Base-by-base conservation (phyloP, 1,140 invertebrate genomes). In the Bombus superbus region DNA sequence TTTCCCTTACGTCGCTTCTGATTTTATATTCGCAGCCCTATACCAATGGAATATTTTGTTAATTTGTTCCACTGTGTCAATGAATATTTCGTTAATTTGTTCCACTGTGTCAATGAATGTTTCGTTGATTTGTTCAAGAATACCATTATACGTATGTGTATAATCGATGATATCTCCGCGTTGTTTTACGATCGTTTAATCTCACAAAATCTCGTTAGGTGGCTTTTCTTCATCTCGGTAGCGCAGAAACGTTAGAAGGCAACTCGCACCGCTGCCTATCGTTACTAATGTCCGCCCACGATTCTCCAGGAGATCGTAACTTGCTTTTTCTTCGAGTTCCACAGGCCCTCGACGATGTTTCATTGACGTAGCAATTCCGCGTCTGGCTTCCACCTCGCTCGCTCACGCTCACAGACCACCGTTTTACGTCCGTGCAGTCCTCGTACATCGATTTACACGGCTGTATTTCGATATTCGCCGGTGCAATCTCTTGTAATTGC, bases 281-380 rank as follows among this genome's bases (percentile, higher is more conserved):
- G 77, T 85, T 85, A 80, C 83, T 85, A 85, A 85, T 74, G 83
- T 85, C 83, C 83, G 83, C 77, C 83, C 77, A 85, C 83, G 68
- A 73, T 53, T 10, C 44, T 22, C 57, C 57, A 18, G 28, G 44
- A 66, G 68, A 81, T 85, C 77, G 69, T 81, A 85, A 85, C 83
- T 85, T 85, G 69, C 77, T 73, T 64, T 35, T 72, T 53, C 57
- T 10, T 35, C 35, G 59, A 44, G 42, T 81, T 85, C 57, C 83
- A 72, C 5, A 8, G 69, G 35, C 77, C 32, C 57, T 85, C 83
- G 69, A 74, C 68, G 77, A 74, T 69, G 83, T 85, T 85, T 59
- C 77, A 81, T 81, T 40, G 77, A 80, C 76, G 57, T 85, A 22
- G 75, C 76, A 47, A 47, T 78, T 44, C 44, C 77, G 42, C 59